A percentile compares a stretch with the other conserved stretches of the same genome.
These are phyloP conservation scores for Phymatocera aterrima DNA, from an alignment of 2,888 invertebrate genomes.

Conservation along the genomic window DNA sequence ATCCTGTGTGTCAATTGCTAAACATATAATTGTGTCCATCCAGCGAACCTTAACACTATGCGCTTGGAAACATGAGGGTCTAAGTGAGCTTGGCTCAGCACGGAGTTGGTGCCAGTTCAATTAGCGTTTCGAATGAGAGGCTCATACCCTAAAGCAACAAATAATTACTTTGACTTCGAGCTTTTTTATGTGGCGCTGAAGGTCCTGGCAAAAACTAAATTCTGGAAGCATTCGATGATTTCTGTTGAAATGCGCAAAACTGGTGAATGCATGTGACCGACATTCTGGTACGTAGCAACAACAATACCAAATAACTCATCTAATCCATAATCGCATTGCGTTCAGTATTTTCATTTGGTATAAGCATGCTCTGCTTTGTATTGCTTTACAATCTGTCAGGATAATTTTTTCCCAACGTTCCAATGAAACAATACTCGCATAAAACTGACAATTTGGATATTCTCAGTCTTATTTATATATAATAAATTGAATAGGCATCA, in stretches of 20 bases:
- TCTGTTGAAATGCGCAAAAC: constrained; percentile 14
- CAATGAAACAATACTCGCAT: background rate
- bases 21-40: constrained; percentile 30
- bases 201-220: constrained; percentile 29
- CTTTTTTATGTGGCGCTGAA: constrained; percentile 1
- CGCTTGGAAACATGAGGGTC: constrained; percentile 5
- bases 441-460: no score
- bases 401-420: background rate
- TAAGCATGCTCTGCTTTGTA: background rate
- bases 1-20: constrained; percentile 26
- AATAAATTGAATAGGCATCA: background rate
- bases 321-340: background rate
- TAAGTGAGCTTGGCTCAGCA: background rate
- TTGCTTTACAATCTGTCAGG: background rate
- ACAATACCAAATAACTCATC: constrained; percentile 17
- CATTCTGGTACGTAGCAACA: background rate
- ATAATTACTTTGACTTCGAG: background rate
- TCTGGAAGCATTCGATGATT: background rate
- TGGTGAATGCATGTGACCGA: constrained; percentile 38
- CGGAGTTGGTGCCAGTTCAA: background rate
- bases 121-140: background rate
- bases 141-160: constrained; percentile 16
- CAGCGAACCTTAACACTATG: constrained; percentile 2
- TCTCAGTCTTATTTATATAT: background rate
- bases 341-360: background rate